phyloP scores from a whole-genome alignment of 2,888 invertebrate genomes.

The Barypeithes pellucidus region DNA sequence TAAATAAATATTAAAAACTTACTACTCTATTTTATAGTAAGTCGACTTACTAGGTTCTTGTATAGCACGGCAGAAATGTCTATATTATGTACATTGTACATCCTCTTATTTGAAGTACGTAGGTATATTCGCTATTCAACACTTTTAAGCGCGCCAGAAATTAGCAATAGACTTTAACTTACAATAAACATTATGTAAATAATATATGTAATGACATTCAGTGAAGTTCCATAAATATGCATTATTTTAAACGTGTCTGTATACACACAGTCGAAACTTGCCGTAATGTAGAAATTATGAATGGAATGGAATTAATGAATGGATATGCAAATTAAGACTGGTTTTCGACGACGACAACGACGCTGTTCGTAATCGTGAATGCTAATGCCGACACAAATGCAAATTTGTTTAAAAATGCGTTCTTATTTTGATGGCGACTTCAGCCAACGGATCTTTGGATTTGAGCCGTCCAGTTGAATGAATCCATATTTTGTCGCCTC shows the following conservation, averaged over 20 bases:
- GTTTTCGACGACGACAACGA: conserved; percentile 48
- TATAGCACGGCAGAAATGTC: no score
- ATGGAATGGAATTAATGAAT: conserved; percentile 58
- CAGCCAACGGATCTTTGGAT: background rate
- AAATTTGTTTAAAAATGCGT: conserved; percentile 21
- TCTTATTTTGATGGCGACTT: conserved; percentile 7
- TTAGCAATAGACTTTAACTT: no score
- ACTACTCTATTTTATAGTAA: no score
- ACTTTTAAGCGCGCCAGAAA: no score
- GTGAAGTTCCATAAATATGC: conserved; percentile 32
- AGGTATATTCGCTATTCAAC: no score
- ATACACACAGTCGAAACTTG: conserved; percentile 54
- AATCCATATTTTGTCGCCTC: no score
- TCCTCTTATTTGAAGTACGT: no score
- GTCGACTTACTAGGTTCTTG: no score
- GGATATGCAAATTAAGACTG: conserved; percentile 59
- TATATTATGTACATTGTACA: no score
- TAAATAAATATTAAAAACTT: no score
- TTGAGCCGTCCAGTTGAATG: background rate
- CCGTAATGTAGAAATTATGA: conserved; percentile 56
- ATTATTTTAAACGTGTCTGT: conserved; percentile 40
- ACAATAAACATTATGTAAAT: background rate
- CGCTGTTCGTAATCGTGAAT: conserved; percentile 55
- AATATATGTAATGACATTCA: conserved; percentile 2
- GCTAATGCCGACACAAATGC: conserved; percentile 43